Conservation (phyloP, 2,888 invertebrate genomes). For the Timema podura region DNA sequence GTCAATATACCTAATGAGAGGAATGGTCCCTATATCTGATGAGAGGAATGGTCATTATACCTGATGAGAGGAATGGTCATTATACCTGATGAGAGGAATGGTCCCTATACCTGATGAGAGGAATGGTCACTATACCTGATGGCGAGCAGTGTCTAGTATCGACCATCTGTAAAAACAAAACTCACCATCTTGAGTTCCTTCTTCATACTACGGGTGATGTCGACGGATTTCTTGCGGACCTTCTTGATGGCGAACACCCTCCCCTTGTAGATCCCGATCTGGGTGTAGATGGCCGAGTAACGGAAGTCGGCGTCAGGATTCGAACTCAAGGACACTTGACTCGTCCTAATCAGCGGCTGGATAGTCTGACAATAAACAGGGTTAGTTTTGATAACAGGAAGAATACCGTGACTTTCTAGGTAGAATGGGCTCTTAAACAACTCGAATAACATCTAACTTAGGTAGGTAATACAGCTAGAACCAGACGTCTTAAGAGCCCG, state of each 20-base stretch:
- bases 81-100: too few relatives aligned
- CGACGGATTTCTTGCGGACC: slow-evolving; percentile 78
- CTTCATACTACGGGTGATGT: slow-evolving; percentile 85
- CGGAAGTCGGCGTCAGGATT: slow-evolving; percentile 87
- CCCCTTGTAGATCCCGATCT: slow-evolving; percentile 84
- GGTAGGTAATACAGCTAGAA: too few relatives aligned
- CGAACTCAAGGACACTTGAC: slow-evolving; percentile 88
- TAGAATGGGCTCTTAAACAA: background rate
- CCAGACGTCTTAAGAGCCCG: too few relatives aligned
- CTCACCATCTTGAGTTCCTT: slow-evolving; percentile 87
- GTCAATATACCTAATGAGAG: too few relatives aligned
- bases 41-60: too few relatives aligned
- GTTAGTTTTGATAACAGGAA: background rate
- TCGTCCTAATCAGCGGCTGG: slow-evolving; percentile 64
- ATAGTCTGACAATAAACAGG: slow-evolving; percentile 32
- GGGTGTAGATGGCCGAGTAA: slow-evolving; percentile 85
- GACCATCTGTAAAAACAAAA: slow-evolving; percentile 28
- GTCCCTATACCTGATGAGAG: too few relatives aligned
- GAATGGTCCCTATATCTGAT: too few relatives aligned
- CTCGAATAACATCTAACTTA: too few relatives aligned
- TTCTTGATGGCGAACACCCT: slow-evolving; percentile 83
- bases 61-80: too few relatives aligned
- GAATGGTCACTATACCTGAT: too few relatives aligned
- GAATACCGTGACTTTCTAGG: background rate
- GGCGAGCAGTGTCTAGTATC: too few relatives aligned